Base-by-base conservation (phyloP, 2,888 invertebrate species). In the Caenorhabditis wallacei region DNA sequence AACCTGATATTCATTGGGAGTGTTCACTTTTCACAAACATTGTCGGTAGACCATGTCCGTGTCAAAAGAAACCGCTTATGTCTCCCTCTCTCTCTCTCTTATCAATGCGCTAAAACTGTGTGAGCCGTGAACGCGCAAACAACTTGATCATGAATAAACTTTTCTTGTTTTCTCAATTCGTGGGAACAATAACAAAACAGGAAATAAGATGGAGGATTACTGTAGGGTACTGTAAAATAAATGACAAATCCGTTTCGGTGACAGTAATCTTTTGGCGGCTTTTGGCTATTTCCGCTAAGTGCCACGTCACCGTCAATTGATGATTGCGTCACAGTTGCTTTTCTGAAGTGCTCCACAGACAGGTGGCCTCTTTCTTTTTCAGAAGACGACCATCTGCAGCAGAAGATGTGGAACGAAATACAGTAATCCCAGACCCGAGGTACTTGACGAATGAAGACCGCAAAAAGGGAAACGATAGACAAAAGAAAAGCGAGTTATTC, bases 41-140 rank as follows among this genome's bases (percentile, higher is more conserved):
- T 53, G 56, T 40, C 74, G 54, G 56, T 68, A 53, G 76, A 76
- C 61, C 76, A 76, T 76, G 76, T 68, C 59, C 43, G 20, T 24
- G 53, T 76, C 76, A 76, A 76, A 72, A 75, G 75, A 61, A 57
- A 53, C 76, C 76, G 75, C 75, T 64, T 43, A 30, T 56, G 63
- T 43, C 56, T 3, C 30, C 8, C 30, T 74, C 54, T 43, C 20
- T 56, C 53, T 43, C 56, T 3, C 30, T 30, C 30, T 74, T 74
- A 74, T 74, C 74, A 74, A 46, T 66, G 74, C 74, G 74, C 74
- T n/a, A 74, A 74, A 74, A 71, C 59, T 40, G 20, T 40, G 20
- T 40, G 61, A 74, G 63, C 43, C 53, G 53, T 66, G 24, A 66
- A 53, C 24, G 54, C 53, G 63, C 72, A 72, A 61, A 72, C 72